These are phyloP conservation scores for Actinia tenebrosa DNA, from an alignment of 64 coral and sea anemone genomes.

Conservation along the genomic window DNA sequence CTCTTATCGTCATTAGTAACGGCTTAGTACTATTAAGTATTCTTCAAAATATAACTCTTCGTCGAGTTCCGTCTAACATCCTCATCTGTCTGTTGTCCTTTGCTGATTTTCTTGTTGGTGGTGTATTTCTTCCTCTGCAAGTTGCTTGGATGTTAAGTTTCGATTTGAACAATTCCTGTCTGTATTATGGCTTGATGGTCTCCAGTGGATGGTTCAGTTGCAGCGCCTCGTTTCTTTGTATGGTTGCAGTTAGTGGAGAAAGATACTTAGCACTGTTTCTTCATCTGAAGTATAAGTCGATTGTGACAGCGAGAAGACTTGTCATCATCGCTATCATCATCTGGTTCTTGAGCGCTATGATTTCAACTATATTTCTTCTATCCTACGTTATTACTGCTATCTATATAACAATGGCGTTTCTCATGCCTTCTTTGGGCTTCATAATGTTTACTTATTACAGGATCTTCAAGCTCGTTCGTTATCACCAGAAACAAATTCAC, in stretches of 20 bases:
- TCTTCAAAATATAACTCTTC: neutral
- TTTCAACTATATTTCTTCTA: neutral
- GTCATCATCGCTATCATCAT: neutral
- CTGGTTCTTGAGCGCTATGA: neutral
- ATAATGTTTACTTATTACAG: neutral
- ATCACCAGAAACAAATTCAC: neutral
- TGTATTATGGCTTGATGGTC: neutral
- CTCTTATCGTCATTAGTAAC: neutral
- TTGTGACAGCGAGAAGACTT: neutral
- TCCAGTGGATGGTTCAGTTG: neutral
- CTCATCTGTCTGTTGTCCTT: constrained; percentile 9
- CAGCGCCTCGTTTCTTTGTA: constrained; percentile 4
- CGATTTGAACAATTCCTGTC: constrained; percentile 1
- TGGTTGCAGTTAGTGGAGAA: constrained; percentile 13
- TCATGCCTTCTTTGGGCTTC: neutral
- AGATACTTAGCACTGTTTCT: neutral
- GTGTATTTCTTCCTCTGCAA: neutral
- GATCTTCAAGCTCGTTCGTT: constrained; percentile 15
- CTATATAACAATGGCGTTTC: neutral
- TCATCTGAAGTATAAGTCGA: neutral
- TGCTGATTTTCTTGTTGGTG: constrained; percentile 3
- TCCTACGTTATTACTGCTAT: neutral
- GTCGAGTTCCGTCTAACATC: neutral
- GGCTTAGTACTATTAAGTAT: neutral
- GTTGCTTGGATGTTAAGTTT: neutral